Conservation (phyloP, 2,113 vertebrate genomes). For the Leuciscus idus region DNA sequence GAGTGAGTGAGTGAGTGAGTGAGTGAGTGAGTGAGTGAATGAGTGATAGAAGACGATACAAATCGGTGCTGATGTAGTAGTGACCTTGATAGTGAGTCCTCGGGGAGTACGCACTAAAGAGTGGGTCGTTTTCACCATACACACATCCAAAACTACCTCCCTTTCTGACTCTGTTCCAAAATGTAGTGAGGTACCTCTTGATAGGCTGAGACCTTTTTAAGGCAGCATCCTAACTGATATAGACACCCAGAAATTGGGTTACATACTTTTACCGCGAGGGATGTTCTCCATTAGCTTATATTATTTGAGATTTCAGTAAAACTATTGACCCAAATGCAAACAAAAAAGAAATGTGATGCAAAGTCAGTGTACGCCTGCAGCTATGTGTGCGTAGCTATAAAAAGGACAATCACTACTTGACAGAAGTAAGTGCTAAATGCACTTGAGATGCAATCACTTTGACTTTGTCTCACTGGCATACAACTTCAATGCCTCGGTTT, state of each 20-base stretch:
- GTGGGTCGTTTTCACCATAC: slow-evolving; percentile 41
- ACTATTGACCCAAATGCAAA: not conserved
- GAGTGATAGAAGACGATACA: slow-evolving; percentile 19
- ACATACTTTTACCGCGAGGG: not conserved
- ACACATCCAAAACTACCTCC: slow-evolving; percentile 61
- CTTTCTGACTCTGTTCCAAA: slow-evolving; percentile 47
- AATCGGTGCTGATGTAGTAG: slow-evolving; percentile 36
- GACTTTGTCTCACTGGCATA: slow-evolving; percentile 3
- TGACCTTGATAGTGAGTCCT: slow-evolving; percentile 49
- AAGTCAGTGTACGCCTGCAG: not conserved
- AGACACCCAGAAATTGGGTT: not conserved
- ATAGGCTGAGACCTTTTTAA: not conserved
- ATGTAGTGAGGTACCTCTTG: not conserved
- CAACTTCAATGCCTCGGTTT: not conserved
- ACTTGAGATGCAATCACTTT: not conserved
- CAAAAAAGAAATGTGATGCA: not conserved
- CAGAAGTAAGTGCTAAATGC: not conserved
- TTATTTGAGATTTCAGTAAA: not conserved
- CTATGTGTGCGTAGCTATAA: not conserved
- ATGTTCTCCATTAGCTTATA: not conserved
- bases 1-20: not conserved
- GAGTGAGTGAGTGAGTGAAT: not conserved
- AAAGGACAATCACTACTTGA: slow-evolving; percentile 14
- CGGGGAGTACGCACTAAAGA: not conserved
- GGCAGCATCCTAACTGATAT: not conserved